These are phyloP conservation scores for Drosophila kambysellisi DNA, from an alignment of 2,888 invertebrate genomes.

Conservation along the genomic window DNA sequence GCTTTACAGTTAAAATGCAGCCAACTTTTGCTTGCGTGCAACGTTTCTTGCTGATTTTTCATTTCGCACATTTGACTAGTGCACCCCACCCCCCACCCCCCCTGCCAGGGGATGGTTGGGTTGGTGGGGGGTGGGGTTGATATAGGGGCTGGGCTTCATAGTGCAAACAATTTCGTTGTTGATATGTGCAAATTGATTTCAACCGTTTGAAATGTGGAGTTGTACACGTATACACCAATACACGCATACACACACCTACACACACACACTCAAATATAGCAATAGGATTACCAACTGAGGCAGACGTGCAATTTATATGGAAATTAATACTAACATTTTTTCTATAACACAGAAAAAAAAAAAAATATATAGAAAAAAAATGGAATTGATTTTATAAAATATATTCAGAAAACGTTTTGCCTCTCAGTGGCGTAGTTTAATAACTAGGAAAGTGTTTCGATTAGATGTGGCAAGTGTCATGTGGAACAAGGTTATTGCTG, in stretches of 20 bases:
- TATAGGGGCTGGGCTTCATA: conserved; percentile 41
- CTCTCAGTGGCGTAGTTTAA: conserved; percentile 39
- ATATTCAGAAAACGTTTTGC: conserved; percentile 48
- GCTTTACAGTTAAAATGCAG: conserved; percentile 50
- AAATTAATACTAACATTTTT: conserved; percentile 76
- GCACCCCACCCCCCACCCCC: too few relatives aligned
- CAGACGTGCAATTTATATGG: conserved; percentile 72
- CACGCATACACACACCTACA: conserved; percentile 1
- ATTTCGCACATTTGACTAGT: conserved; percentile 65
- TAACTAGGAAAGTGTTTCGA: conserved; percentile 18
- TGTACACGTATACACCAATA: conserved; percentile 22
- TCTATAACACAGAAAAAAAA: conserved; percentile 38
- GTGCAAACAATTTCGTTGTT: conserved; percentile 79
- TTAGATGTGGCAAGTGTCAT: neutral
- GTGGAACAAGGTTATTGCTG: conserved; percentile 2
- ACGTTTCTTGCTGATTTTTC: conserved; percentile 72
- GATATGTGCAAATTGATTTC: conserved; percentile 81
- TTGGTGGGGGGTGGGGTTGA: too few relatives aligned
- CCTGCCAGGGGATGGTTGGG: too few relatives aligned
- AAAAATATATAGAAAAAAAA: conserved; percentile 30
- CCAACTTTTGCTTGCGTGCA: conserved; percentile 58
- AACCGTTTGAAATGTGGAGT: conserved; percentile 75
- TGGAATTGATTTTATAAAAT: conserved; percentile 62
- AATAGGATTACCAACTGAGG: conserved; percentile 46
- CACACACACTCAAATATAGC: conserved; percentile 8